These are phyloP conservation scores for Schrankia costaestrigalis DNA, from an alignment of 2,888 invertebrate genomes.

Conservation along the genomic window DNA sequence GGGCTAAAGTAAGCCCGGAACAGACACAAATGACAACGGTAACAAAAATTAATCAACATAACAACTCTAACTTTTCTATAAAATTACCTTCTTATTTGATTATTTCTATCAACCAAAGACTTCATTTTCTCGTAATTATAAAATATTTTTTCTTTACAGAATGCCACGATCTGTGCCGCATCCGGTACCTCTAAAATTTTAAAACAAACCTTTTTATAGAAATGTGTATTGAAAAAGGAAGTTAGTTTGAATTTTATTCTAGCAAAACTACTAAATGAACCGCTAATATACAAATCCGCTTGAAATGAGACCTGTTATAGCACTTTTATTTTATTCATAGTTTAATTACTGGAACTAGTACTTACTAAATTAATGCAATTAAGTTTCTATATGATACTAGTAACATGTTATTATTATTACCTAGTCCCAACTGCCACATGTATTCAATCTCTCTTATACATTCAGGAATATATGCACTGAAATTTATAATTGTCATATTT, in stretches of 20 bases:
- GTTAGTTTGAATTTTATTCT: too few relatives aligned
- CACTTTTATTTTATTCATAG: too few relatives aligned
- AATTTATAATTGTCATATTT: constrained; percentile 84
- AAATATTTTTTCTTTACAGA: constrained; percentile 85
- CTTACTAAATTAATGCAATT: not conserved
- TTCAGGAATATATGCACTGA: constrained; percentile 86
- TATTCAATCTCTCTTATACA: constrained; percentile 90
- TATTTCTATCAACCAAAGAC: constrained; percentile 82
- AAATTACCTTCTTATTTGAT: constrained; percentile 72
- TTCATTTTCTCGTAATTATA: constrained; percentile 82
- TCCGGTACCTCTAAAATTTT: constrained; percentile 83
- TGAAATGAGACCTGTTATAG: too few relatives aligned
- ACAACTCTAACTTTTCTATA: too few relatives aligned
- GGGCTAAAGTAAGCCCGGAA: too few relatives aligned
- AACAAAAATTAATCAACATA: too few relatives aligned
- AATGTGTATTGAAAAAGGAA: too few relatives aligned
- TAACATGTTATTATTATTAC: constrained; percentile 53
- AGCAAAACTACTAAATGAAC: too few relatives aligned
- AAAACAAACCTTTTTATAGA: too few relatives aligned
- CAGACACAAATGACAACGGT: too few relatives aligned
- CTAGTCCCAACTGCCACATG: constrained; percentile 87
- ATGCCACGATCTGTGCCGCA: constrained; percentile 86
- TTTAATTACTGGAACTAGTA: not conserved
- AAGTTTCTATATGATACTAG: not conserved
- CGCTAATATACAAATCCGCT: too few relatives aligned